These are phyloP conservation scores for Drosophila santomea DNA, from an alignment of 1,140 invertebrate species.

Conservation along the genomic window DNA sequence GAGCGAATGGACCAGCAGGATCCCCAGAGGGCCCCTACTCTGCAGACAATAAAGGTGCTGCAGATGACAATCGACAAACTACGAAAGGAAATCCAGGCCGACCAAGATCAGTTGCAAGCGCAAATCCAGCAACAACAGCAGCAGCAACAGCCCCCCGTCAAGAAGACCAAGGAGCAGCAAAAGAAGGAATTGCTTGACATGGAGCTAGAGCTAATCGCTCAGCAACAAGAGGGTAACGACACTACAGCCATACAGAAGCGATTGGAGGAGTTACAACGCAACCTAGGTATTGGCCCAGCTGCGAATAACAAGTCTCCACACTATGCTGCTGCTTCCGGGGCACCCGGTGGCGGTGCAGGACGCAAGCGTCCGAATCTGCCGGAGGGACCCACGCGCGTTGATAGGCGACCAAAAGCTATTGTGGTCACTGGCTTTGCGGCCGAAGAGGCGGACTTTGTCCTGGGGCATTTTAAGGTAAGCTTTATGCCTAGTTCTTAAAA, in stretches of 20 bases:
- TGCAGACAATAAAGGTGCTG: constrained; percentile 79
- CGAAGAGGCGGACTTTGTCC: constrained; percentile 80
- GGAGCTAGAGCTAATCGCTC: constrained; percentile 82
- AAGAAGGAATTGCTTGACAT: constrained; percentile 84
- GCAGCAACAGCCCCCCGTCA: constrained; percentile 64
- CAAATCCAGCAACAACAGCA: constrained; percentile 77
- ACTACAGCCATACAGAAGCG: constrained; percentile 81
- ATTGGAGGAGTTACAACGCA: constrained; percentile 82
- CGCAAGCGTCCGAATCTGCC: constrained; percentile 66
- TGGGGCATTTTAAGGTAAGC: constrained; percentile 83
- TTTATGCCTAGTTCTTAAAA: too few species aligned
- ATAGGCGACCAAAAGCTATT: constrained; percentile 79
- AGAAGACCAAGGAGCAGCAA: constrained; percentile 84
- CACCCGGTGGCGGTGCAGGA: constrained; percentile 34
- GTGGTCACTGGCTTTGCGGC: constrained; percentile 78
- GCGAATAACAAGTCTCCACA: constrained; percentile 28
- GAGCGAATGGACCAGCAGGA: constrained; percentile 79
- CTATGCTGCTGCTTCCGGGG: constrained; percentile 30
- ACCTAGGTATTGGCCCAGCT: constrained; percentile 47
- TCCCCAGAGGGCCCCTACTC: constrained; percentile 63
- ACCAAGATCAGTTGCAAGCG: constrained; percentile 80
- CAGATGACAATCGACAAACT: constrained; percentile 81
- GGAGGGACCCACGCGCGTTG: constrained; percentile 77
- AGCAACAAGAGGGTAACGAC: constrained; percentile 84
- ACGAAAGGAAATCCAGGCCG: constrained; percentile 79